Conservation (phyloP, 2,113 vertebrate genomes). For the Orthochromis indermauri region DNA sequence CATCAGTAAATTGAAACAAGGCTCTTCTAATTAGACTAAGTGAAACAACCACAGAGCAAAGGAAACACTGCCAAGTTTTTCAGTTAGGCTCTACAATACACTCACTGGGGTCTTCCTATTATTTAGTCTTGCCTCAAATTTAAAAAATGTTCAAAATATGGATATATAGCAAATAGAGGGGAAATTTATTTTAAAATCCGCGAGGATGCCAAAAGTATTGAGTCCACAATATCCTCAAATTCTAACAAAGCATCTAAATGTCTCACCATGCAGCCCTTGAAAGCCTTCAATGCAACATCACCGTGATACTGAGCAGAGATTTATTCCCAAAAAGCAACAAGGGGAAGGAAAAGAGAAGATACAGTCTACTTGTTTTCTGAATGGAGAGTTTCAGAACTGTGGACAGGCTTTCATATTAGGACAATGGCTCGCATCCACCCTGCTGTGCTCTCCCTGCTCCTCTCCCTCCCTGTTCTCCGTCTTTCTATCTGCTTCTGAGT, state of each 20-base stretch:
- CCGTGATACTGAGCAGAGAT: constrained; percentile 31
- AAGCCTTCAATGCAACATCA: not conserved
- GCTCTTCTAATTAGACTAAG: constrained; percentile 13
- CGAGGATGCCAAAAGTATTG: not conserved
- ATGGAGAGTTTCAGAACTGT: constrained; percentile 61
- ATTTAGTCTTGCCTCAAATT: not conserved
- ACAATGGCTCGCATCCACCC: constrained; percentile 60
- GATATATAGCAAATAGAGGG: not conserved
- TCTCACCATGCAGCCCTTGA: constrained; percentile 6
- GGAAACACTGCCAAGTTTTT: not conserved
- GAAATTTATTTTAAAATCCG: not conserved
- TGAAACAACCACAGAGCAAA: constrained; percentile 8
- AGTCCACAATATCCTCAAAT: constrained; percentile 13
- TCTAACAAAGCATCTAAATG: constrained; percentile 18
- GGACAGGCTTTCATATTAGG: constrained; percentile 56
- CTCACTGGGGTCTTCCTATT: not conserved
- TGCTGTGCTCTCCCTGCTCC: constrained; percentile 50
- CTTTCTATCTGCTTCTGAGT: constrained; percentile 63
- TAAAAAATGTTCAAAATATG: not conserved
- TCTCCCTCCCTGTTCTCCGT: constrained; percentile 43
- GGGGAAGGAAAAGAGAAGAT: constrained; percentile 62
- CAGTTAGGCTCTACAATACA: not conserved
- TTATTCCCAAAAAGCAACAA: constrained; percentile 47
- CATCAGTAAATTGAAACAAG: constrained; percentile 30
- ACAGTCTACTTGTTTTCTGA: constrained; percentile 57